Percentiles rank a stretch among this genome's conserved stretches.
Evolutionary conservation across 2,113 vertebrate genomes (phyloP).

Genomic region (Podilymbus podiceps): DNA sequence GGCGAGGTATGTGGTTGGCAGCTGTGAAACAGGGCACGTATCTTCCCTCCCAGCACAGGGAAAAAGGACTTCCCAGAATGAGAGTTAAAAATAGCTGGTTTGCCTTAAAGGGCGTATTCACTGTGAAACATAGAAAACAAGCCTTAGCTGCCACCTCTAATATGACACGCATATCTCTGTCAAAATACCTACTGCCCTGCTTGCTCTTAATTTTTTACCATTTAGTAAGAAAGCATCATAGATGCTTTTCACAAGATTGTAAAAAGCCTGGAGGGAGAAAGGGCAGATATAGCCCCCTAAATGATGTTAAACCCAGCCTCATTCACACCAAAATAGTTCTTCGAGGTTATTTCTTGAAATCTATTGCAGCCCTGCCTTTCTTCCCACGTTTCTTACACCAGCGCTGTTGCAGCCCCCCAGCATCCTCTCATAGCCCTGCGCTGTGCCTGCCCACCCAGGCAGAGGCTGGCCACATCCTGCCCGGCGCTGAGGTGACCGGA

Average conservation of each 20-base stretch:
- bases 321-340: background rate
- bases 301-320: background rate
- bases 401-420: background rate
- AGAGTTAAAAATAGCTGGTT: constrained; percentile 15
- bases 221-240: background rate
- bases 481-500: background rate
- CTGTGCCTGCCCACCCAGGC: background rate
- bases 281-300: background rate
- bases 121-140: background rate
- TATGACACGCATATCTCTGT: background rate
- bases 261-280: background rate
- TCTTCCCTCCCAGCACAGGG: background rate
- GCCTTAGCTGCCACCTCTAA: background rate
- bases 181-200: background rate
- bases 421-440: background rate
- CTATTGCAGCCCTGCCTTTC: background rate
- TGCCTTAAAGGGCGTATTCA: background rate
- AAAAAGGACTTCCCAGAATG: background rate
- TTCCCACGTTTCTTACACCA: background rate
- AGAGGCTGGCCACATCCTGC: background rate
- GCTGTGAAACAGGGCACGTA: background rate
- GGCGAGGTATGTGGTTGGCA: background rate
- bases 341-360: background rate
- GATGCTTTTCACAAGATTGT: background rate
- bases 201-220: background rate